Evolutionary conservation across 2,888 invertebrate genomes (phyloP).

Genomic region (Biston betularia): DNA sequence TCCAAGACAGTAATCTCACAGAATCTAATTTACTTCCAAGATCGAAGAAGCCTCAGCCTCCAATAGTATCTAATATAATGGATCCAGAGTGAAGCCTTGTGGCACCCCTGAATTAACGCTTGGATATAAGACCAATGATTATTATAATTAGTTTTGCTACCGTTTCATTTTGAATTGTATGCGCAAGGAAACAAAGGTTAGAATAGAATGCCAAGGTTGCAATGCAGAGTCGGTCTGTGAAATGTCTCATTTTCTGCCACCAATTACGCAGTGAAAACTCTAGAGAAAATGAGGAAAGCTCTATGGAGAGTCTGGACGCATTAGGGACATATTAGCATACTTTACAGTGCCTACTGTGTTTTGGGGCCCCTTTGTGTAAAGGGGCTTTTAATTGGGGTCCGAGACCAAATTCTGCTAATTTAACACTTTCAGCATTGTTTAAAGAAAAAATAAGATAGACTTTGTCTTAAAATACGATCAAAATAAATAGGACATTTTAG

Average conservation of each 20-base stretch:
- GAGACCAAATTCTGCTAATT: conserved; percentile 1
- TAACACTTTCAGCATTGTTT: background rate
- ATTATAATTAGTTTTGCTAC: conserved; percentile 30
- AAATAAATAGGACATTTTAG: background rate
- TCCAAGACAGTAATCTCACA: conserved; percentile 19
- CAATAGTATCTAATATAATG: conserved; percentile 29
- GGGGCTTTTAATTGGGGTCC: conserved; percentile 8
- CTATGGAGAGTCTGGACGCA: conserved; percentile 22
- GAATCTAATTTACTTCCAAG: conserved; percentile 29
- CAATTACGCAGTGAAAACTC: conserved; percentile 39
- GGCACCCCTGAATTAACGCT: conserved; percentile 34
- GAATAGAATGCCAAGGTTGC: conserved; percentile 14
- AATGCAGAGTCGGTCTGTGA: conserved; percentile 26
- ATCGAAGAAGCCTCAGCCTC: conserved; percentile 21
- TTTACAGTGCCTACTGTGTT: conserved; percentile 10
- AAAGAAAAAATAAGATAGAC: background rate
- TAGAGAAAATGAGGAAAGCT: conserved; percentile 37
- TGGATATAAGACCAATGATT: conserved; percentile 31
- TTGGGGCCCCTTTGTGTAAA: conserved; percentile 13
- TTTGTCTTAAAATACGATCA: background rate
- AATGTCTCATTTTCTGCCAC: conserved; percentile 35
- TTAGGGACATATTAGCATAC: conserved; percentile 35
- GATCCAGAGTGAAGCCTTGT: conserved; percentile 25
- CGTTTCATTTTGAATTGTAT: conserved; percentile 12
- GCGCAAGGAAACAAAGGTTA: background rate